These are phyloP conservation scores for Siphamia tubifer DNA, from an alignment of 2,113 vertebrate species.

Conservation along the genomic window DNA sequence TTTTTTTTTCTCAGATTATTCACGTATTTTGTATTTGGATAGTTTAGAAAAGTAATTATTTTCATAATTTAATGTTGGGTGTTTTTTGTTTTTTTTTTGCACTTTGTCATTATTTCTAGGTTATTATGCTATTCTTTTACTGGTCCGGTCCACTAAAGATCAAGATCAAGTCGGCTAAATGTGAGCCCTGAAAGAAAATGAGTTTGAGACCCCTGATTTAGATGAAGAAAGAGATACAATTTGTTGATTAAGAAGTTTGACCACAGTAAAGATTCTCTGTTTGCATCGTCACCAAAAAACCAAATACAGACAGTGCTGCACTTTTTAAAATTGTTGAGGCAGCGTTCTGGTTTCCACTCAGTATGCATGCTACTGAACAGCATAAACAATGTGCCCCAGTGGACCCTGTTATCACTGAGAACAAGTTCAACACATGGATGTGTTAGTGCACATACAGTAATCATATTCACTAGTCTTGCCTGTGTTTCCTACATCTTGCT, in stretches of 20 bases:
- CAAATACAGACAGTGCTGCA: conserved; percentile 21
- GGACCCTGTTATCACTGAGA: conserved; percentile 55
- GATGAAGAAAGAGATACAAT: background rate
- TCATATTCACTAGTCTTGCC: conserved; percentile 25
- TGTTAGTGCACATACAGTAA: conserved; percentile 17
- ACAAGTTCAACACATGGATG: conserved; percentile 52
- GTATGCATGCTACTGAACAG: conserved; percentile 42
- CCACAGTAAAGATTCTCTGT: background rate
- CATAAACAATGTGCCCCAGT: conserved; percentile 41
- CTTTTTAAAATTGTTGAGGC: conserved; percentile 42
- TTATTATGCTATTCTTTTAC: no score
- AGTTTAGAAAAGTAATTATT: no score
- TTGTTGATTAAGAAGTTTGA: background rate
- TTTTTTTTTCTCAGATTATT: no score
- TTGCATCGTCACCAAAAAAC: background rate
- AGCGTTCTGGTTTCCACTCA: conserved; percentile 30
- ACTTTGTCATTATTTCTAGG: no score
- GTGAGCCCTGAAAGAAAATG: no score
- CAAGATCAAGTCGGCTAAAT: no score
- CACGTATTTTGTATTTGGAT: no score
- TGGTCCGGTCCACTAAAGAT: no score
- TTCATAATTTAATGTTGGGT: no score
- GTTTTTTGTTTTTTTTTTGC: no score
- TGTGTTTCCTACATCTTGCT: background rate
- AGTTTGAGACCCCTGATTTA: no score